Evolutionary conservation across 30 jellyfish, hydroid and myxozoan species (phyloP), one percentile per base, ranked within the genome.

Genomic region (Catostylus mosaicus): DNA sequence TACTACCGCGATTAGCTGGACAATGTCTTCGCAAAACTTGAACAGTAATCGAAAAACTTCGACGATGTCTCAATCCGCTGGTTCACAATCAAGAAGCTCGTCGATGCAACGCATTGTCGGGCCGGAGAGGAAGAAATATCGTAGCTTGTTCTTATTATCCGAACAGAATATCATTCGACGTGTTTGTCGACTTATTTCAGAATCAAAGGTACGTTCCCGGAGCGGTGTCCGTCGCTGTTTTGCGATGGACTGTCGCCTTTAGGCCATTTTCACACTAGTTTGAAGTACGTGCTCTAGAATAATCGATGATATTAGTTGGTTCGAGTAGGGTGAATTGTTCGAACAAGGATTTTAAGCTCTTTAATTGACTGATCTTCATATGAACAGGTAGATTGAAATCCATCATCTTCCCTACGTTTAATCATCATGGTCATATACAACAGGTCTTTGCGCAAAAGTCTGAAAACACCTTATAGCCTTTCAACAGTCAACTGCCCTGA

Each of bases 31-130:
- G 34, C 86, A 82, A 26, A 77, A 77, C 47, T 72, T 82, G 67
- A 82, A 82, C 31, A 82, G 75, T 33, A 54, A 68, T 70, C 84
- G 92, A 68, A 82, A 46, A 65, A 76, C 83, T 20, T 86, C 90
- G 29, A 76, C 45, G 26, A 74, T 86, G 85, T 86, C 96, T 34
- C 92, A 82, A 36, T 82, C 92, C 27, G 95, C 81, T 61, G 96
- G 90, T 34, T 86, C 96, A 33, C 92, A 82, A 36, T 82, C 92
- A 36, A 86, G 91, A 60, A 87, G 96, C 75, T 87, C 96, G 0
- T 87, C 96, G 7, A 77, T 87, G 91, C 96, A 87, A 30, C 50
- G 88, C 45, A 87, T 87, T 43, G 88, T 72, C 31, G 96, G 96
- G 8, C 96, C 96, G 5, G 96, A 78, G 47, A 29, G 96, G 67